phyloP scores from a whole-genome alignment of 1,140 invertebrate genomes.

The Apocrypta bakeri region DNA sequence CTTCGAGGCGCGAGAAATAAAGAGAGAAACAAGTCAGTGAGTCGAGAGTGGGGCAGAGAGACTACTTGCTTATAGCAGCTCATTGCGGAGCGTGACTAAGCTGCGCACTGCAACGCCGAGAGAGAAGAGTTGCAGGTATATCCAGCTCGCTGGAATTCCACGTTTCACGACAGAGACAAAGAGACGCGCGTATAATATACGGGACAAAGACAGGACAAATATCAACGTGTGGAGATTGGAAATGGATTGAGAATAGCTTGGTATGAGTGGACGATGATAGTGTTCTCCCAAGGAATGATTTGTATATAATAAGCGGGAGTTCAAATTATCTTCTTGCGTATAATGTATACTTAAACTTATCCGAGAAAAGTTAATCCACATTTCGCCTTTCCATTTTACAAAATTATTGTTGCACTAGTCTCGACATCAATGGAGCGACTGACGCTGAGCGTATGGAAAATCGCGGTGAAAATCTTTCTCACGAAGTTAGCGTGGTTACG shows the following conservation, averaged over 20 bases:
- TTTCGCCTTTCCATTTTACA: neutral
- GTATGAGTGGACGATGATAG: conserved; percentile 11
- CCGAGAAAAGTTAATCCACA: too few relatives aligned
- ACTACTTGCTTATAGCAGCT: conserved; percentile 51
- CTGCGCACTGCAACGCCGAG: conserved; percentile 38
- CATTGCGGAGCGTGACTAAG: conserved; percentile 71
- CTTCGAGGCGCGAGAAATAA: conserved; percentile 41
- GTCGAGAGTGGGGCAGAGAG: conserved; percentile 6
- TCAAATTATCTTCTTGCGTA: too few relatives aligned
- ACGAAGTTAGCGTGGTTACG: neutral
- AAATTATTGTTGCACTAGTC: too few relatives aligned
- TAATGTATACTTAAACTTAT: too few relatives aligned
- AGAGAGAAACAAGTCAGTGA: conserved; percentile 22
- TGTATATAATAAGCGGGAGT: neutral
- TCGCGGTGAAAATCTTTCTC: neutral
- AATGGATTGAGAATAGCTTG: neutral
- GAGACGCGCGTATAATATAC: conserved; percentile 8
- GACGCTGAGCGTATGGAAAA: neutral
- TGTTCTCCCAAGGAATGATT: neutral
- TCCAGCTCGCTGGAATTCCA: conserved; percentile 56
- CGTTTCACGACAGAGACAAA: conserved; percentile 54
- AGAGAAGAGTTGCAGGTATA: conserved; percentile 42
- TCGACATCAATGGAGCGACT: too few relatives aligned
- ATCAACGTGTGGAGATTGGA: neutral
- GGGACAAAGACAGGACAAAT: conserved; percentile 23